Percentiles rank a stretch among this genome's conserved stretches.
These are phyloP conservation scores for Epinephelus coioides DNA, from an alignment of 2,797 vertebrate species.

Conservation along the genomic window DNA sequence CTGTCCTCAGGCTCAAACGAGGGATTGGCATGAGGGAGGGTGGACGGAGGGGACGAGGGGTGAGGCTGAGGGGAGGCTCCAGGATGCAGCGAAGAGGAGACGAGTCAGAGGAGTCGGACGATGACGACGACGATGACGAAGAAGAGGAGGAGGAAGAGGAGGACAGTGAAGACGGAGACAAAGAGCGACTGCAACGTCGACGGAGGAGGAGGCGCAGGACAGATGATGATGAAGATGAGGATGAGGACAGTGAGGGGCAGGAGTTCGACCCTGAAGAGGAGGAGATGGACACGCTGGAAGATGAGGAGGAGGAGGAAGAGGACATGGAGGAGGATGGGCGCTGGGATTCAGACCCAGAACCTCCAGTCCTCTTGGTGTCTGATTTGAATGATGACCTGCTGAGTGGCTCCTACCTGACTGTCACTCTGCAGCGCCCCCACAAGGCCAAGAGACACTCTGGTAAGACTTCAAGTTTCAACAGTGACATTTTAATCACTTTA, in stretches of 20 bases:
- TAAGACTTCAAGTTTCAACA: conserved; percentile 21
- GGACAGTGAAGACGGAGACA: conserved; percentile 70
- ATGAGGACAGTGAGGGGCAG: conserved; percentile 80
- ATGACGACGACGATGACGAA: conserved; percentile 66
- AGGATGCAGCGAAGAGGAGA: conserved; percentile 84
- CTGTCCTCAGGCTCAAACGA: conserved; percentile 77
- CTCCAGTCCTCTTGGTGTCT: conserved; percentile 86
- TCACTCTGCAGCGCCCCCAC: conserved; percentile 94
- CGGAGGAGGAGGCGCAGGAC: conserved; percentile 65
- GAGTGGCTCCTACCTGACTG: conserved; percentile 95
- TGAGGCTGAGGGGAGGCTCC: conserved; percentile 82
- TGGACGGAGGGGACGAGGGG: conserved; percentile 69
- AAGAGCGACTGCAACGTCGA: conserved; percentile 55
- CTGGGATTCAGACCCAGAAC: conserved; percentile 94
- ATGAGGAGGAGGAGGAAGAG: conserved; percentile 73
- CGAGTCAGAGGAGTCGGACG: conserved; percentile 83
- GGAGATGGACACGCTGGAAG: conserved; percentile 80
- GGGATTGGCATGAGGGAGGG: conserved; percentile 69
- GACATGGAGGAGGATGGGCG: conserved; percentile 92
- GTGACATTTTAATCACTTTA: background rate
- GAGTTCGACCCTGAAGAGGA: conserved; percentile 84
- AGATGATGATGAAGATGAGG: conserved; percentile 71
- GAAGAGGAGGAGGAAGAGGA: conserved; percentile 71
- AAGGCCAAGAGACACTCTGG: conserved; percentile 87
- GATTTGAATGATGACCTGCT: conserved; percentile 89